phyloP scores from a whole-genome alignment of 1,140 invertebrate genomes.

The Phortica variegata region DNA sequence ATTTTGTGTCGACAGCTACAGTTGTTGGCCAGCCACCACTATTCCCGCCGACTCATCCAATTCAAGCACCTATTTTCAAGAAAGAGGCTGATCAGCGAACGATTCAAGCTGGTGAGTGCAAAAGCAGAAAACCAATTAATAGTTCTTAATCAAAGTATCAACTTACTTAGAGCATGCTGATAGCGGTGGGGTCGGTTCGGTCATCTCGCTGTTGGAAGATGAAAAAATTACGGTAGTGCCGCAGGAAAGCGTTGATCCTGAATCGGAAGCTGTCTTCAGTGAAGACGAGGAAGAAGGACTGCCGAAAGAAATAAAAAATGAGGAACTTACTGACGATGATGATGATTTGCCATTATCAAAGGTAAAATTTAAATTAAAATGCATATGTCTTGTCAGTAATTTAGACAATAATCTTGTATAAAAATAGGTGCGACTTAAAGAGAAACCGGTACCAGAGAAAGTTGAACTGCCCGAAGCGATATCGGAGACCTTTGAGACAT shows the following conservation, averaged over 20 bases:
- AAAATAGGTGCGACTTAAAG: conserved; percentile 50
- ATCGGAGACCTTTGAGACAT: conserved; percentile 49
- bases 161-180: conserved; percentile 24
- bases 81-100: conserved; percentile 40
- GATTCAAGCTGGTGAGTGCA: conserved; percentile 20
- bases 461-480: conserved; percentile 47
- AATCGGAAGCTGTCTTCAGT: conserved; percentile 74
- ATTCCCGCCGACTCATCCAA: conserved; percentile 22
- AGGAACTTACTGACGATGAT: conserved; percentile 79
- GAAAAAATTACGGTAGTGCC: conserved; percentile 22
- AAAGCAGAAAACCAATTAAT: too few relatives aligned
- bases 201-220: conserved; percentile 29
- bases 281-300: conserved; percentile 74
- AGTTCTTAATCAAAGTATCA: not conserved
- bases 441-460: conserved; percentile 58
- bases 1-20: conserved; percentile 75
- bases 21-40: conserved; percentile 29
- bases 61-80: conserved; percentile 31
- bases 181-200: conserved; percentile 7
- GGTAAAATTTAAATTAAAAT: conserved; percentile 49
- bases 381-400: not conserved
- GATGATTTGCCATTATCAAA: conserved; percentile 80
- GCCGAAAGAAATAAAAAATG: conserved; percentile 59
- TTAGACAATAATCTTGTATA: not conserved
- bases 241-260: conserved; percentile 28